Percentiles rank a stretch among this genome's conserved stretches.
These are phyloP conservation scores for Ophion costatus DNA, from an alignment of 2,888 invertebrate genomes.

Conservation along the genomic window DNA sequence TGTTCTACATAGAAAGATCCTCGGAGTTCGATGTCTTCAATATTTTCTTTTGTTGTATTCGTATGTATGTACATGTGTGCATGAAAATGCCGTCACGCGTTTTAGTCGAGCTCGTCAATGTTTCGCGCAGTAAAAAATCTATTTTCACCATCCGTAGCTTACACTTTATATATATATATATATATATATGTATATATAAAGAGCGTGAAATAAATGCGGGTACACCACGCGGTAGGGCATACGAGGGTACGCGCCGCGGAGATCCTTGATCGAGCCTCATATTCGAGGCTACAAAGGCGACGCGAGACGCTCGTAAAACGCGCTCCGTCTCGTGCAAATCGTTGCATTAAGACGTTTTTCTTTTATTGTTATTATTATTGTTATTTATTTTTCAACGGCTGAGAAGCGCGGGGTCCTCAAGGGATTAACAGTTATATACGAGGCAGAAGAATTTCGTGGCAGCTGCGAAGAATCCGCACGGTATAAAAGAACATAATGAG, in stretches of 20 bases:
- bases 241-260: constrained; percentile 11
- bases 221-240: constrained; percentile 22
- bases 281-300: constrained; percentile 44
- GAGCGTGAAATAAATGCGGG: not conserved
- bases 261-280: constrained; percentile 47
- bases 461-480: constrained; percentile 9
- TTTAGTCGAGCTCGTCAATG: constrained; percentile 48
- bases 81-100: constrained; percentile 4
- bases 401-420: not conserved
- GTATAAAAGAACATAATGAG: constrained; percentile 5
- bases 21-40: not conserved
- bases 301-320: constrained; percentile 55
- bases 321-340: constrained; percentile 32
- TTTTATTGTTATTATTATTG: constrained; percentile 2
- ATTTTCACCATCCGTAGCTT: constrained; percentile 32
- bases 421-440: not conserved
- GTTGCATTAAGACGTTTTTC: constrained; percentile 51
- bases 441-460: constrained; percentile 29
- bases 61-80: not conserved
- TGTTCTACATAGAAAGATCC: not conserved
- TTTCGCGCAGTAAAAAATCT: constrained; percentile 54
- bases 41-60: not conserved
- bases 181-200: constrained; percentile 8
- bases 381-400: not conserved
- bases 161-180: not conserved